Base-by-base conservation (phyloP, 2,888 invertebrate genomes). In the Cremastinae sp. region DNA sequence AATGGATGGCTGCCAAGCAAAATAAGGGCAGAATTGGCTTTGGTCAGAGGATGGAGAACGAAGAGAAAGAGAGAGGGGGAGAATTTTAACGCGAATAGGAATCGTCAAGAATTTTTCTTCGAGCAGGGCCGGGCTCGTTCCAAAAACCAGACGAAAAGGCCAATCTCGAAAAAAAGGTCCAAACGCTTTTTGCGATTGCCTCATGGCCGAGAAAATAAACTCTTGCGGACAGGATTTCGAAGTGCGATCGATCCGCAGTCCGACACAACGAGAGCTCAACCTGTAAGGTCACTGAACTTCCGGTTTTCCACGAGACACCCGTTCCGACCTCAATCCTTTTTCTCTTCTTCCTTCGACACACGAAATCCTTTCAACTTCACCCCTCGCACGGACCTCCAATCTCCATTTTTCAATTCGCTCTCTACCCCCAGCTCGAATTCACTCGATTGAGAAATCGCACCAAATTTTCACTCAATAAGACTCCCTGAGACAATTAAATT, bases 11-110 rank as follows among this genome's bases (percentile, higher is more conserved):
- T 71, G 75, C 75, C 75, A 75, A 75, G 75, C 38, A 61, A 71
- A 71, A 71, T 66, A 70, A 49, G 66, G n/a, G n/a, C n/a, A 62
- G 71, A 71, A 61, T 75, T 75, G 75, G 71, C 75, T 71, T 56
- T 12, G 56, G 54, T 41, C 49, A 61, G 54, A 54, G 41, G 49
- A 22, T 54, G 45, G 41, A 20, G 41, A 41, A 28, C 28, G 28
- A 3, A 5, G 28, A 28, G 28, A 5, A 28, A 5, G 28, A 28
- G 28, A 28, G 5, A 28, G 28, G 5, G 2, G 5, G 28, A 28
- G 5, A 28, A 28, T 34, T 45, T 56, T 56, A 54, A 12, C 38
- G 64, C 18, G 58, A 54, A 66, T 61, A 75, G 66, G 61, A 70
- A 41, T 75, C 71, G 61, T 54, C 71, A 12, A 71, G 59, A 59